A percentile compares a stretch with the other conserved stretches of the same genome.
Evolutionary conservation across 1,140 invertebrate genomes (phyloP).

Genomic region (Drosophila tsacasi): DNA sequence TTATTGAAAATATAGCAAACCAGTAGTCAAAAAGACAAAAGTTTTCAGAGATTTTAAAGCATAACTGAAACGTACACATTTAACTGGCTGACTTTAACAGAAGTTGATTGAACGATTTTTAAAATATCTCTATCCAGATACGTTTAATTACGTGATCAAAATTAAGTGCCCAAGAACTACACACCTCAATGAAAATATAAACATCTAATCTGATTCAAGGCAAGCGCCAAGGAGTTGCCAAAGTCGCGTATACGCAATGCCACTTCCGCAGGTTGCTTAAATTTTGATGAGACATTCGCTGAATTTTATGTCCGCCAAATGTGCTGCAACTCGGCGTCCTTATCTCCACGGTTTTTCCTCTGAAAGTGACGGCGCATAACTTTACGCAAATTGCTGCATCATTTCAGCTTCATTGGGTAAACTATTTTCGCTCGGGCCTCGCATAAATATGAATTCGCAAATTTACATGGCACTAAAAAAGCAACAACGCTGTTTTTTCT

Average conservation of each 20-base stretch:
- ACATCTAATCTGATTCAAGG: constrained; percentile 1
- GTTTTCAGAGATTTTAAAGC: background rate
- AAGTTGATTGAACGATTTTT: background rate
- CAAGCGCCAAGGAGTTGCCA: background rate
- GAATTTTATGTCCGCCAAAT: constrained; percentile 37
- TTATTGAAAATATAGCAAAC: too few relatives aligned
- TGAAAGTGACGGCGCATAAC: constrained; percentile 42
- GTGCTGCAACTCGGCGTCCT: constrained; percentile 22
- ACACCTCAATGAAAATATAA: constrained; percentile 2
- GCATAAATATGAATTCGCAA: constrained; percentile 47
- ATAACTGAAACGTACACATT: background rate
- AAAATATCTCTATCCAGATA: background rate
- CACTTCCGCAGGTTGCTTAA: constrained; percentile 30
- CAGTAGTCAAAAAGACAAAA: background rate
- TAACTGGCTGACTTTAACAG: background rate
- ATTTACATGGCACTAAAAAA: constrained; percentile 74
- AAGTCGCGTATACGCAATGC: constrained; percentile 51
- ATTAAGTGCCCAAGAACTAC: background rate
- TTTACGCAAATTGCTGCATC: constrained; percentile 65
- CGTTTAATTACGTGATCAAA: background rate
- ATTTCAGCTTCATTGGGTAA: constrained; percentile 49
- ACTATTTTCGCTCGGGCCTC: constrained; percentile 31
- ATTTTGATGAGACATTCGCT: constrained; percentile 45
- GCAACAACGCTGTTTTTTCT: constrained; percentile 41
- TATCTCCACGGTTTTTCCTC: background rate